These are phyloP conservation scores for Colaptes auratus DNA, from an alignment of 2,113 vertebrate species.

Conservation along the genomic window DNA sequence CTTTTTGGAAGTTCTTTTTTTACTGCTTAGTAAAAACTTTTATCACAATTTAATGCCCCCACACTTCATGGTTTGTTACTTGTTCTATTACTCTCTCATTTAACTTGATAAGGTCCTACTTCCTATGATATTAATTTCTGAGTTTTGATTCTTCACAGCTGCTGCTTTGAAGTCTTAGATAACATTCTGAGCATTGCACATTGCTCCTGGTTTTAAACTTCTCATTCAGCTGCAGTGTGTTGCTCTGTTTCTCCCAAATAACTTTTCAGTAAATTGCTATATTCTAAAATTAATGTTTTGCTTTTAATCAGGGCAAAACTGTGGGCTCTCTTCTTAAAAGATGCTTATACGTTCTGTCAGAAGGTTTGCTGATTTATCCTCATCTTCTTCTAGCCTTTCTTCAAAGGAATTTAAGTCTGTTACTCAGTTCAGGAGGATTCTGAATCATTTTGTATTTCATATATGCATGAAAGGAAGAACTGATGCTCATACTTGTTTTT, in stretches of 20 bases:
- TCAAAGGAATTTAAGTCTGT: constrained; percentile 23
- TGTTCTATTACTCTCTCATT: constrained; percentile 59
- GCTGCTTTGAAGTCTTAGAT: constrained; percentile 73
- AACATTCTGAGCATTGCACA: constrained; percentile 33
- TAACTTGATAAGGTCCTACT: constrained; percentile 64
- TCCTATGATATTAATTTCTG: constrained; percentile 61
- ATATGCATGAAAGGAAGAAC: background rate
- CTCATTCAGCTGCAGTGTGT: background rate
- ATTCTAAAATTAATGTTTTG: constrained; percentile 20
- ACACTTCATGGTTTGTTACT: constrained; percentile 70
- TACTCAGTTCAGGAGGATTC: background rate
- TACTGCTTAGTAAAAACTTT: constrained; percentile 55
- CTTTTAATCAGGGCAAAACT: constrained; percentile 51
- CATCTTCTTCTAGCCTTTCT: background rate
- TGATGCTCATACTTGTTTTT: background rate
- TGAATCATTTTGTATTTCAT: background rate
- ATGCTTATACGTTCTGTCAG: background rate
- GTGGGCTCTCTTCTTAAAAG: background rate
- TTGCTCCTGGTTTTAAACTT: constrained; percentile 56
- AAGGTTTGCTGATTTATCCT: constrained; percentile 7
- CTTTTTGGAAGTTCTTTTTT: constrained; percentile 49
- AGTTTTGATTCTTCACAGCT: constrained; percentile 65
- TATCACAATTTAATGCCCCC: constrained; percentile 70
- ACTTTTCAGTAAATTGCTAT: background rate
- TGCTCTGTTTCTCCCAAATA: constrained; percentile 43